Conservation (phyloP, 2,888 invertebrate genomes). For the Glaucopsyche alexis region DNA sequence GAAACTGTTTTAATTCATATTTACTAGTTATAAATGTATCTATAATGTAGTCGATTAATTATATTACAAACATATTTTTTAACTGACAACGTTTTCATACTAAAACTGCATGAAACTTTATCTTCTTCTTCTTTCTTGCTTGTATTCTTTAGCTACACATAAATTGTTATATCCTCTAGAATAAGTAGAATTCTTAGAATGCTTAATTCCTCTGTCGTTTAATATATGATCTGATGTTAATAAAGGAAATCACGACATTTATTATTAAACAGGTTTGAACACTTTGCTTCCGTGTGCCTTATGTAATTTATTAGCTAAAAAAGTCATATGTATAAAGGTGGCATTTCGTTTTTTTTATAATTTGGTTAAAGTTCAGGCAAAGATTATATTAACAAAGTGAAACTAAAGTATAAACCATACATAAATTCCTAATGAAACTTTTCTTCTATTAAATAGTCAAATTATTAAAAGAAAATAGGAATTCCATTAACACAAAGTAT, state of each 20-base stretch:
- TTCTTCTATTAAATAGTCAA: too few relatives aligned
- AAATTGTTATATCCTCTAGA: too few relatives aligned
- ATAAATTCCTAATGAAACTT: too few relatives aligned
- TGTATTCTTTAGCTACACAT: neutral
- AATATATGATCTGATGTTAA: neutral
- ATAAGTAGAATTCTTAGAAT: neutral
- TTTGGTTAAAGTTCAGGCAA: neutral
- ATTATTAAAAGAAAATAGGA: too few relatives aligned
- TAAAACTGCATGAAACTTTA: neutral
- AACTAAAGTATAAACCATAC: neutral
- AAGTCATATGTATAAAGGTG: neutral
- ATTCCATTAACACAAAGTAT: too few relatives aligned
- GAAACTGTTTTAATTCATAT: neutral
- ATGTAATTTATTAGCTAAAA: conserved; percentile 22
- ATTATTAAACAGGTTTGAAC: conserved; percentile 20
- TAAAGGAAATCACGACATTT: conserved; percentile 6
- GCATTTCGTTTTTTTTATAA: neutral
- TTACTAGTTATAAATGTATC: neutral
- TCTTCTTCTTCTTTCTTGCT: neutral
- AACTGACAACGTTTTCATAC: too few relatives aligned
- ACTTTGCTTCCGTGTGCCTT: conserved; percentile 17
- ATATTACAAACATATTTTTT: too few relatives aligned
- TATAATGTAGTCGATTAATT: too few relatives aligned
- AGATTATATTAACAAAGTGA: neutral
- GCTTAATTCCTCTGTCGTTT: neutral